Percentiles rank a stretch among this genome's conserved stretches.
Conservation (phyloP, 92 coral and sea anemone genomes). For the Palythoa heliodiscus region DNA sequence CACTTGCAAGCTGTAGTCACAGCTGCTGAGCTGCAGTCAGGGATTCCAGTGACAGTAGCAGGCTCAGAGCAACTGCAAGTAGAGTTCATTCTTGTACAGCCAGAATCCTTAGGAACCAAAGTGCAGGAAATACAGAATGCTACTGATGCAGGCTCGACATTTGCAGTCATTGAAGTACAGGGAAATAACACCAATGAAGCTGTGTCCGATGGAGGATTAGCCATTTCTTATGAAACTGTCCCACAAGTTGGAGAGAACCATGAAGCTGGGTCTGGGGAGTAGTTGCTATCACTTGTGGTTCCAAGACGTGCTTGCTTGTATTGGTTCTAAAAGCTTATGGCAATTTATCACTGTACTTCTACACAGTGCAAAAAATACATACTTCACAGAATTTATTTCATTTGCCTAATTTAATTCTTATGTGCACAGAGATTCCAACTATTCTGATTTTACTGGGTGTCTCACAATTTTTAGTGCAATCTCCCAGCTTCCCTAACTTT, state of each 20-base stretch:
- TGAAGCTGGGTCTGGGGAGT: slow-evolving; percentile 17
- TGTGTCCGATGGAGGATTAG: slow-evolving; percentile 8
- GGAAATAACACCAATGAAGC: slow-evolving; percentile 5
- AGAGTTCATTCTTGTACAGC: slow-evolving; percentile 40
- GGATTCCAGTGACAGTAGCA: slow-evolving; percentile 20
- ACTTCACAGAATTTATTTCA: too few species aligned
- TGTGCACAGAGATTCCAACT: too few species aligned
- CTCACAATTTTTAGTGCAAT: too few species aligned
- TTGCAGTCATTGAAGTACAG: slow-evolving; percentile 39
- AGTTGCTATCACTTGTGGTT: not conserved
- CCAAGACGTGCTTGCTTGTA: too few species aligned
- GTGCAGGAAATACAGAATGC: slow-evolving; percentile 40
- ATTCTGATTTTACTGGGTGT: too few species aligned
- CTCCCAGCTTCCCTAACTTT: too few species aligned
- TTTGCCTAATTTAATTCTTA: too few species aligned
- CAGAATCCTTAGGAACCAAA: slow-evolving; percentile 34
- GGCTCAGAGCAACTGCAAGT: slow-evolving; percentile 27
- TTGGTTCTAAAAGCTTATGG: too few species aligned
- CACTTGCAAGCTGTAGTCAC: slow-evolving; percentile 34
- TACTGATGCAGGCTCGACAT: slow-evolving; percentile 34
- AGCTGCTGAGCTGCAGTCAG: slow-evolving; percentile 32
- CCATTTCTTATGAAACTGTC: slow-evolving; percentile 10
- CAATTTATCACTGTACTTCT: too few species aligned
- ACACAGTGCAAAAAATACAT: too few species aligned
- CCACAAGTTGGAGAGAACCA: slow-evolving; percentile 3